Percentiles rank a stretch among this genome's conserved stretches.
phyloP scores from a whole-genome alignment of 2,797 vertebrate genomes.

The Allobates femoralis region DNA sequence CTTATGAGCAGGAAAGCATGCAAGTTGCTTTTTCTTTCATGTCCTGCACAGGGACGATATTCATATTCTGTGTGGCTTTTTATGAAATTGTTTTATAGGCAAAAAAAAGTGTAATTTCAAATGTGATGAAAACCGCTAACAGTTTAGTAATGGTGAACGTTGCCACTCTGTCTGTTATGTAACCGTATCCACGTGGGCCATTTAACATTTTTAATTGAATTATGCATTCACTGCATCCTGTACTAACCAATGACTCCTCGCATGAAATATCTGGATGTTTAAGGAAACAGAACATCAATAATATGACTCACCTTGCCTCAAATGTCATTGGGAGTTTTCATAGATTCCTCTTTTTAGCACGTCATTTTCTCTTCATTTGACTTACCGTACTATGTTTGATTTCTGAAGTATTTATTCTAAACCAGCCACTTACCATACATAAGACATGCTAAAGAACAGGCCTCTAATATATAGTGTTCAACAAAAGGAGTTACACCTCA shows the following conservation, averaged over 20 bases:
- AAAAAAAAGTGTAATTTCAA: constrained; percentile 60
- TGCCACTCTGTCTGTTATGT: not conserved
- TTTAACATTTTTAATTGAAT: not conserved
- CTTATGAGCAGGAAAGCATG: constrained; percentile 70
- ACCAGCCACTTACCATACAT: too few relatives aligned
- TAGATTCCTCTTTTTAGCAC: not conserved
- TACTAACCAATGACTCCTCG: not conserved
- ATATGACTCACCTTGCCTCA: not conserved
- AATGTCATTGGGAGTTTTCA: not conserved
- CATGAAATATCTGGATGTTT: not conserved
- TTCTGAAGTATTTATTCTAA: too few relatives aligned
- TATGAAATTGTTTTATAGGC: constrained; percentile 64
- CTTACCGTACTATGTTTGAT: not conserved
- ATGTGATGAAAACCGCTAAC: constrained; percentile 32
- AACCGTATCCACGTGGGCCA: not conserved
- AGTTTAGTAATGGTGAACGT: constrained; percentile 6
- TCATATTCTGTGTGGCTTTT: constrained; percentile 76
- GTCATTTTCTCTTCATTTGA: not conserved
- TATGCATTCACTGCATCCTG: not conserved
- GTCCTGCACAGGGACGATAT: constrained; percentile 70
- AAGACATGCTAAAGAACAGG: too few relatives aligned
- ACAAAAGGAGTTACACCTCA: too few relatives aligned
- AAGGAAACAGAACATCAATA: not conserved
- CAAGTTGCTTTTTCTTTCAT: constrained; percentile 72
- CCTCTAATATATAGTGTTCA: too few relatives aligned